Percentiles rank a stretch among this genome's conserved stretches.
phyloP scores from a whole-genome alignment of 2,113 vertebrate genomes.

The Macrotus californicus region DNA sequence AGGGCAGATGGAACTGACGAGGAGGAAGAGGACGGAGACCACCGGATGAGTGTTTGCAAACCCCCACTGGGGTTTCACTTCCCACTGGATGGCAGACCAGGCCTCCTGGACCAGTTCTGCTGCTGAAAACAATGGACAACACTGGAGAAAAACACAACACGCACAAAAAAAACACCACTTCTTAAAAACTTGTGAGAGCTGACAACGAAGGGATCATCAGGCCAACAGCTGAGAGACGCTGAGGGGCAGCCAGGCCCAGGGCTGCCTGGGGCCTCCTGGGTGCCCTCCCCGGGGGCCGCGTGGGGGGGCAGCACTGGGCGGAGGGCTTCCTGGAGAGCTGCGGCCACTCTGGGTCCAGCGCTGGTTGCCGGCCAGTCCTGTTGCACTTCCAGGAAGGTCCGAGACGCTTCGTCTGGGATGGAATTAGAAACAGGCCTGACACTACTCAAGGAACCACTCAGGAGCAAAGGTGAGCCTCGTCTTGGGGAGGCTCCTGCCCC shows the following conservation, averaged over 20 bases:
- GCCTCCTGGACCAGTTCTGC: rapidly evolving
- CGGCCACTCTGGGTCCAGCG: rapidly evolving
- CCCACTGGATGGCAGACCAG: rapidly evolving
- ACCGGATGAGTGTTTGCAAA: neutral
- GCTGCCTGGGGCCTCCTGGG: too few relatives aligned
- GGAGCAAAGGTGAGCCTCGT: neutral
- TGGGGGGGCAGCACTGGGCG: neutral
- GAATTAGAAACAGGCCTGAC: neutral
- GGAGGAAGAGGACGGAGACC: neutral
- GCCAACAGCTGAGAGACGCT: neutral
- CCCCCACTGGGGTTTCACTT: neutral
- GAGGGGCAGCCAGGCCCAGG: too few relatives aligned
- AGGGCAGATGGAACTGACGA: neutral
- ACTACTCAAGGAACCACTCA: rapidly evolving
- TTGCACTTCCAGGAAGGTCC: neutral
- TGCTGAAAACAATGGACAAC: neutral
- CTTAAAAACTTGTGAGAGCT: too few relatives aligned
- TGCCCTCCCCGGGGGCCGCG: too few relatives aligned
- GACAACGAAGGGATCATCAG: neutral
- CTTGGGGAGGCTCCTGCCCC: rapidly evolving
- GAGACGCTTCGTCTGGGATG: neutral
- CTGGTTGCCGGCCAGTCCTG: neutral
- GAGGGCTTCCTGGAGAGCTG: neutral
- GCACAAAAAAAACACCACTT: rapidly evolving
- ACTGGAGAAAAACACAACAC: neutral